These are phyloP conservation scores for Pinctada fucata DNA, from an alignment of 2,888 invertebrate species.

Conservation along the genomic window DNA sequence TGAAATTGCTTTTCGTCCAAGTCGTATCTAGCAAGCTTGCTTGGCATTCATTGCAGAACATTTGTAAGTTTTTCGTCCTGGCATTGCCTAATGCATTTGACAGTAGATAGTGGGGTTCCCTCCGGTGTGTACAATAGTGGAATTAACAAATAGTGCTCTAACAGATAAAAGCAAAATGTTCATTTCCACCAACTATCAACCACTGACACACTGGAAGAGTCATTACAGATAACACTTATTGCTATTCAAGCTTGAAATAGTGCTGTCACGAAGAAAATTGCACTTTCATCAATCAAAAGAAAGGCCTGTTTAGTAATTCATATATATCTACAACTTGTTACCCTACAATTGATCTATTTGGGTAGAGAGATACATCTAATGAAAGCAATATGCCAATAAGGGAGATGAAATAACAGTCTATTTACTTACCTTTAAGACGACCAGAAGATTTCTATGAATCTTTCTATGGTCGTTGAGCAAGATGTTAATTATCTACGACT, in stretches of 20 bases:
- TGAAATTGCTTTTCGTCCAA: neutral
- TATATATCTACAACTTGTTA: too few relatives aligned
- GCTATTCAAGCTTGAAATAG: constrained; percentile 38
- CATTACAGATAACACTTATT: constrained; percentile 20
- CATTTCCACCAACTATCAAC: constrained; percentile 6
- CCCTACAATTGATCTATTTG: too few relatives aligned
- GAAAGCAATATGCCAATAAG: too few relatives aligned
- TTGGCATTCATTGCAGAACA: neutral
- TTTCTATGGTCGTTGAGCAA: too few relatives aligned
- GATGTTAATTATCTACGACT: too few relatives aligned
- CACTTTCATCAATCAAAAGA: constrained; percentile 28
- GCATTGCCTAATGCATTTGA: neutral
- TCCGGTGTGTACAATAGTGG: neutral
- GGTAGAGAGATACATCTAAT: too few relatives aligned
- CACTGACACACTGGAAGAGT: constrained; percentile 6
- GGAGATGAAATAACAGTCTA: too few relatives aligned
- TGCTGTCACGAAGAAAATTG: constrained; percentile 29
- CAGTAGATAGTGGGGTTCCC: neutral
- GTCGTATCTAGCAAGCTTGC: neutral
- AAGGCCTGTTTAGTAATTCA: neutral
- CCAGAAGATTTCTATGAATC: too few relatives aligned
- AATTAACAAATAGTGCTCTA: constrained; percentile 4
- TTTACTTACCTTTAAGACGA: too few relatives aligned
- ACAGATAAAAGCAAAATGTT: neutral
- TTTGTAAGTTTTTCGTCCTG: neutral